Conservation (phyloP, 1,140 invertebrate genomes). For the Neodiprion lecontei region DNA sequence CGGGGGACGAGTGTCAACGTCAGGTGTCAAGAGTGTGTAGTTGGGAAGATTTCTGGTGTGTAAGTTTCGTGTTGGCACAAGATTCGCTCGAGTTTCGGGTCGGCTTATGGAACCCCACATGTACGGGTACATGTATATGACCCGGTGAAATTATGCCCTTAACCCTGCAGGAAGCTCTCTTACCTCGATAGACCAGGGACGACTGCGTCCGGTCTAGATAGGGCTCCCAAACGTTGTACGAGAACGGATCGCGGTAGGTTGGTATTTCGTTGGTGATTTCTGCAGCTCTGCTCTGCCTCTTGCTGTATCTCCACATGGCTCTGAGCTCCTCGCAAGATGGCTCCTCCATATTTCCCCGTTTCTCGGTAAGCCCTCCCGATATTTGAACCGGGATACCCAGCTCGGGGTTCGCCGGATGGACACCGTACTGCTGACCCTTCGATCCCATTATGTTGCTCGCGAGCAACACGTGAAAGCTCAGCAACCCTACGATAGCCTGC, state of each 20-base stretch:
- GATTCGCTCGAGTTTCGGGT: too few relatives aligned
- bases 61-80: too few relatives aligned
- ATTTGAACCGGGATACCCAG: neutral
- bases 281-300: conserved; percentile 83
- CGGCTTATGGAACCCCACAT: too few relatives aligned
- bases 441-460: neutral
- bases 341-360: conserved; percentile 60
- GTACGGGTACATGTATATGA: too few relatives aligned
- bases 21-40: too few relatives aligned
- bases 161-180: conserved; percentile 1
- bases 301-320: conserved; percentile 91
- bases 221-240: conserved; percentile 81
- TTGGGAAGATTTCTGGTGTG: too few relatives aligned
- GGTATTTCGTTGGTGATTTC: conserved; percentile 86
- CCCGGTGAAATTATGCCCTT: too few relatives aligned
- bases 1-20: too few relatives aligned
- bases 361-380: conserved; percentile 25
- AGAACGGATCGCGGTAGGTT: conserved; percentile 79
- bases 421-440: neutral
- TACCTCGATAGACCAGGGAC: conserved; percentile 49
- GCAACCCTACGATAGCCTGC: neutral
- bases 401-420: too few relatives aligned
- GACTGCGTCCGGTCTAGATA: conserved; percentile 59
- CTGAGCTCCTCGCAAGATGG: conserved; percentile 86
- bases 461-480: neutral